Percentiles rank a stretch among this genome's conserved stretches.
These are phyloP conservation scores for Pseudomyrmex pallidus DNA, from an alignment of 1,140 invertebrate genomes.

Conservation along the genomic window DNA sequence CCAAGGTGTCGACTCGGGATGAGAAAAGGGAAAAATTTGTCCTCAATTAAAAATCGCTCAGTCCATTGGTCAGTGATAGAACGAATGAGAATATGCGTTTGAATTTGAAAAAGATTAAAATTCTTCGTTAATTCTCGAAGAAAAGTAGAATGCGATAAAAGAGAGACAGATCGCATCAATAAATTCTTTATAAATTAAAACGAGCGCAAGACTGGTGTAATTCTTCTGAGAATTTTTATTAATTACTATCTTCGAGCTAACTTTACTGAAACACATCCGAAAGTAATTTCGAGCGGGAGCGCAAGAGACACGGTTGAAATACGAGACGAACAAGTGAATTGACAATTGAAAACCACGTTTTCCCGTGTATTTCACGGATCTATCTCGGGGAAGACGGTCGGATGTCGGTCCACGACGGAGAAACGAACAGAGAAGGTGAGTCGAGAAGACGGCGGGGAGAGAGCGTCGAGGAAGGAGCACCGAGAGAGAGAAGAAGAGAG, in stretches of 20 bases:
- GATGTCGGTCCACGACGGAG: conserved; percentile 54
- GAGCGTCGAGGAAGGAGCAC: conserved; percentile 53
- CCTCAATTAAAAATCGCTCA: neutral
- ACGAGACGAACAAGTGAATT: conserved; percentile 42
- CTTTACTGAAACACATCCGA: neutral
- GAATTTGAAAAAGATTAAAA: neutral
- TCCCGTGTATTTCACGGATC: conserved; percentile 48
- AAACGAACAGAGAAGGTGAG: conserved; percentile 56
- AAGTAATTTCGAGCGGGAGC: neutral
- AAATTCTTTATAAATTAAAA: neutral
- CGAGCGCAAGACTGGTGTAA: too few relatives aligned
- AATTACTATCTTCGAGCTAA: too few relatives aligned
- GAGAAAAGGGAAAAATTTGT: neutral
- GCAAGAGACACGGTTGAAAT: neutral
- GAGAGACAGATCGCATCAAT: neutral
- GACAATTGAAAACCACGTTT: conserved; percentile 39
- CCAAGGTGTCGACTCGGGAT: neutral
- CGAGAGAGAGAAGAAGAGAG: conserved; percentile 36
- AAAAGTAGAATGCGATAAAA: neutral
- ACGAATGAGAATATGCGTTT: neutral
- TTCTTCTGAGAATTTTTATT: too few relatives aligned
- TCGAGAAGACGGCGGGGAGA: conserved; percentile 65
- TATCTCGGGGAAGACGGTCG: conserved; percentile 64
- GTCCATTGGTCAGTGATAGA: neutral
- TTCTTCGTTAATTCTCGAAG: neutral